Evolutionary conservation across 1,140 invertebrate genomes (phyloP).

Genomic region (Daktulosphaira vitifoliae): DNA sequence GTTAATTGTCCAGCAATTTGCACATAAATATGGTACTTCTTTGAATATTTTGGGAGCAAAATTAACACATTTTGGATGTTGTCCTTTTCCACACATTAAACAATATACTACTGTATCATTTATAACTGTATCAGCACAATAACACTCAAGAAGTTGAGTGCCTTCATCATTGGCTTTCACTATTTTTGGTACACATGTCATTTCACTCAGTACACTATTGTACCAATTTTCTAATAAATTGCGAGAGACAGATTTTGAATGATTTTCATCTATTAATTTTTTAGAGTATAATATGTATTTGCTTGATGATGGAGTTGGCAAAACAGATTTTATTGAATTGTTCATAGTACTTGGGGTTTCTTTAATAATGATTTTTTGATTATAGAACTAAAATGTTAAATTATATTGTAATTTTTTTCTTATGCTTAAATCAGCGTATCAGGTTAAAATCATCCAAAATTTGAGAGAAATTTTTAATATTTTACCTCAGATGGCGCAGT

Average conservation of each 20-base stretch:
- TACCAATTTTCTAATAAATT: slow-evolving; percentile 10
- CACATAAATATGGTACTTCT: slow-evolving; percentile 44
- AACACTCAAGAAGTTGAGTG: background rate
- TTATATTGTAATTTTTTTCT: background rate
- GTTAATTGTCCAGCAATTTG: slow-evolving; percentile 52
- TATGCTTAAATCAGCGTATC: no score
- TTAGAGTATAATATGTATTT: slow-evolving; percentile 10
- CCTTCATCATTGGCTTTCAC: background rate
- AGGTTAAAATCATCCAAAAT: no score
- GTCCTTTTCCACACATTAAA: slow-evolving; percentile 5
- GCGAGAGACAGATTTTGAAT: background rate
- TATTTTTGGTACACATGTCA: background rate
- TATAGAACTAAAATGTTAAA: slow-evolving; percentile 1
- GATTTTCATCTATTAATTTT: background rate
- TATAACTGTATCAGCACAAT: background rate
- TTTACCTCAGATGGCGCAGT: slow-evolving; percentile 41
- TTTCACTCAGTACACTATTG: slow-evolving; percentile 1
- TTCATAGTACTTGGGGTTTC: background rate
- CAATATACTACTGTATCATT: background rate
- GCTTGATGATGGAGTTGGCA: background rate
- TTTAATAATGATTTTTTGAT: background rate
- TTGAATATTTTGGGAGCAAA: slow-evolving; percentile 14
- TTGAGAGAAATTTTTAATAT: background rate
- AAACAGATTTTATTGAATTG: background rate
- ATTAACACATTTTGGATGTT: slow-evolving; percentile 18